Conservation (phyloP, 2,888 invertebrate species). For the Synergus umbraculus region DNA sequence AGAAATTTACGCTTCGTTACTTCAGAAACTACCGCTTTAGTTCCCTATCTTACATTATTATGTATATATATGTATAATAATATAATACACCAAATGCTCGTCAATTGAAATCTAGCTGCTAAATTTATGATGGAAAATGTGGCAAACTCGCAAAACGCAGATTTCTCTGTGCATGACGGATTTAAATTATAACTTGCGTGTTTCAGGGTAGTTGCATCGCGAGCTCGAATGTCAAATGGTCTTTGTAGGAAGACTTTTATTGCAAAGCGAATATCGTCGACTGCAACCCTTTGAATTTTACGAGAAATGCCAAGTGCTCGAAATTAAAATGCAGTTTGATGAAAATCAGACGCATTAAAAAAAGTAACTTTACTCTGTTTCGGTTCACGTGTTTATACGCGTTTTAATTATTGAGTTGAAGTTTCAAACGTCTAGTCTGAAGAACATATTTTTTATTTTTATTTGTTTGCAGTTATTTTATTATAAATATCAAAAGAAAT, state of each 20-base stretch:
- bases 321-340: slow-evolving; percentile 29
- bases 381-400: too few species aligned
- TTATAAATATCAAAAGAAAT: too few species aligned
- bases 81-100: too few species aligned
- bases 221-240: not conserved
- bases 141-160: not conserved
- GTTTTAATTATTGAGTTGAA: too few species aligned
- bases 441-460: too few species aligned
- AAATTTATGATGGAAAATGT: not conserved
- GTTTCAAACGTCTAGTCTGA: too few species aligned
- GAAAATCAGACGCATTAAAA: slow-evolving; percentile 12
- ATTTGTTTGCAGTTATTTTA: too few species aligned
- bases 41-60: not conserved
- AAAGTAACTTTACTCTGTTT: not conserved
- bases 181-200: not conserved
- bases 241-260: slow-evolving; percentile 18
- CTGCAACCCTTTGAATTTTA: not conserved
- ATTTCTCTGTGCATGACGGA: not conserved
- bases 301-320: not conserved
- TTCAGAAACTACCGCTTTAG: slow-evolving; percentile 18
- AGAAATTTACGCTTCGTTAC: slow-evolving; percentile 4
- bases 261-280: slow-evolving; percentile 2
- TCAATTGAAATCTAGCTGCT: too few species aligned
- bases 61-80: too few species aligned
- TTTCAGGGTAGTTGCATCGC: not conserved